Base-by-base conservation (phyloP, 2,797 vertebrate species). In the Ctenopoma kingsleyae region DNA sequence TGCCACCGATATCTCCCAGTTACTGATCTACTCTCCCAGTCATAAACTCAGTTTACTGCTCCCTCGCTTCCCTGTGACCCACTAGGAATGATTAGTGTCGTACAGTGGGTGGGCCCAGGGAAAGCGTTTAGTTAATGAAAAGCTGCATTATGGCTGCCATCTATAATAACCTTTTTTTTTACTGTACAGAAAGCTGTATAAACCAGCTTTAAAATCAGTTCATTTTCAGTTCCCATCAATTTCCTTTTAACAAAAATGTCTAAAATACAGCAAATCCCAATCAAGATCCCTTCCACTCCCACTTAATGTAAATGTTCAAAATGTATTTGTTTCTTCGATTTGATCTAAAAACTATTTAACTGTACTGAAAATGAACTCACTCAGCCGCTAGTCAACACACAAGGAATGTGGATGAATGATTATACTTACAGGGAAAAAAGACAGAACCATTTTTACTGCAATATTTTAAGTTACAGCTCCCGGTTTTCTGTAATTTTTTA, bases 371-470 rank as follows among this genome's bases (percentile, higher is more conserved):
- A 72, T 69, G 79, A 83, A 74, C 69, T 67, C 36, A 54, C 56
- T 71, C 50, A 44, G 59, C 41, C 2, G 48, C 73, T 47, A n/a
- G 70, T 67, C 59, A 68, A 80, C 38, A 69, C 64, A 78, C 67
- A 6, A 82, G 86, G 85, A 89, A 90, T 86, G 85, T 87, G 64
- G 80, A 78, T 78, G 83, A 91, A 82, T 64, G 62, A 56, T 8
- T 58, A 67, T 23, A 76, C 47, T 67, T 64, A 76, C 65, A 80
- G 22, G 62, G 54, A 36, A 60, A 65, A 47, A 53, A 22, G 8
- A 71, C 13, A 51, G 20, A 74, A 67, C 53, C 44, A 9, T 72
- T 68, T 56, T 73, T 57, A 60, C 63, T 62, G 82, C 66, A 60
- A 17, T 72, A 25, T 44, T 62, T 77, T 40, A 82, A 74, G 48